Conservation (phyloP, 2,888 invertebrate genomes). For the Psylliodes chrysocephalus region DNA sequence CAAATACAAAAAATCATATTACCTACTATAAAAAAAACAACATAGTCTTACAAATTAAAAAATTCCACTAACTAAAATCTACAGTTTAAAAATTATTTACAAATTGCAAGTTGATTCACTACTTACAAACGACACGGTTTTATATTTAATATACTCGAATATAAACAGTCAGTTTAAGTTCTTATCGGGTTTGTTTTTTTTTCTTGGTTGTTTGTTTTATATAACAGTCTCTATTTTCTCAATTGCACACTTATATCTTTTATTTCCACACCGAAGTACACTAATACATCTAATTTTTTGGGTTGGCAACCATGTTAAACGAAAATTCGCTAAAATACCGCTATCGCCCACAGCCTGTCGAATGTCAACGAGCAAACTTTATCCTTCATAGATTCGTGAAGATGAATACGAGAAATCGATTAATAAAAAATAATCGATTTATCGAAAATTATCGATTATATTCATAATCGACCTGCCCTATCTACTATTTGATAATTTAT, state of each 20-base stretch:
- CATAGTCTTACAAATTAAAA: conserved; percentile 25
- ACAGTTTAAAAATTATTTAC: conserved; percentile 45
- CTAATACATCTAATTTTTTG: conserved; percentile 51
- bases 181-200: too few species aligned
- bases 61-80: conserved; percentile 42
- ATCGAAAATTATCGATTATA: too few species aligned
- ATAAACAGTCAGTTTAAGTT: conserved; percentile 40
- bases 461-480: too few species aligned
- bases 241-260: conserved; percentile 60
- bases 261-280: conserved; percentile 53
- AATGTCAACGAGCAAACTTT: too few species aligned
- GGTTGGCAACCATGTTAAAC: conserved; percentile 49
- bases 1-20: conserved; percentile 17
- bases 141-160: conserved; percentile 50
- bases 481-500: too few species aligned
- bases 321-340: conserved; percentile 42
- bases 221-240: conserved; percentile 58
- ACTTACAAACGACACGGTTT: conserved; percentile 42
- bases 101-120: conserved; percentile 45
- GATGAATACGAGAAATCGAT: too few species aligned
- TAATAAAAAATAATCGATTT: too few species aligned
- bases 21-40: conserved; percentile 26
- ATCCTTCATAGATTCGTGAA: too few species aligned
- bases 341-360: neutral
- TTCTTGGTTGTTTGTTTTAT: conserved; percentile 31